Evolutionary conservation across 2,888 invertebrate species (phyloP).

Genomic region (Abrostola triplasia): DNA sequence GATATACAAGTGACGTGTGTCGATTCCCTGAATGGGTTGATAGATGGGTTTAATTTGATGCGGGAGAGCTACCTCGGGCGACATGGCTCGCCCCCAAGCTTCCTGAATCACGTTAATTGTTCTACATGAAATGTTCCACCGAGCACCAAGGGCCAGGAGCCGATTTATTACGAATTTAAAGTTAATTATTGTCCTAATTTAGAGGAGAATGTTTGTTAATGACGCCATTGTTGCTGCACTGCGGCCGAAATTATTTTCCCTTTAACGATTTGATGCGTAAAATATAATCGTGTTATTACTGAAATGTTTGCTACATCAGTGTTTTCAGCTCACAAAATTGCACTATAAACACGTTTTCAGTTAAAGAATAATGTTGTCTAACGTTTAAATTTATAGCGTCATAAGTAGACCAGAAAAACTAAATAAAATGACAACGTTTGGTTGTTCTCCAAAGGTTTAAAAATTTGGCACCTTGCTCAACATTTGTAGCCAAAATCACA

Average conservation of each 20-base stretch:
- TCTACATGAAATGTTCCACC: slow-evolving; percentile 50
- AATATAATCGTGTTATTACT: slow-evolving; percentile 18
- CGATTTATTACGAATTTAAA: slow-evolving; percentile 55
- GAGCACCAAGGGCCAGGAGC: slow-evolving; percentile 29
- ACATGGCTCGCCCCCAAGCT: slow-evolving; percentile 23
- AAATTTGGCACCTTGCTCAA: slow-evolving; percentile 70
- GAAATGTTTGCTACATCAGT: slow-evolving; percentile 24
- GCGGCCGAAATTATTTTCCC: slow-evolving; percentile 29
- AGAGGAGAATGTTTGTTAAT: slow-evolving; percentile 32
- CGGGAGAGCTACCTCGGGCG: slow-evolving; percentile 23
- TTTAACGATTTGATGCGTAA: slow-evolving; percentile 16
- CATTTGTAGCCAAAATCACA: slow-evolving; percentile 67
- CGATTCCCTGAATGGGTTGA: slow-evolving; percentile 47
- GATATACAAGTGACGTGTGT: slow-evolving; percentile 33
- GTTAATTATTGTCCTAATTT: slow-evolving; percentile 49
- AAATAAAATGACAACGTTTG: slow-evolving; percentile 56
- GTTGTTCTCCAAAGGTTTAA: slow-evolving; percentile 61
- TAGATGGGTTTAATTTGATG: slow-evolving; percentile 62
- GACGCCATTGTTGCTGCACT: slow-evolving; percentile 27
- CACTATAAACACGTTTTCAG: slow-evolving; percentile 12
- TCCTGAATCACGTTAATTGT: slow-evolving; percentile 58
- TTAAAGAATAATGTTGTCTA: slow-evolving; percentile 21
- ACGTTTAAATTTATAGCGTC: slow-evolving; percentile 18
- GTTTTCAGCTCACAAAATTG: slow-evolving; percentile 5
- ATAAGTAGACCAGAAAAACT: slow-evolving; percentile 29